Evolutionary conservation across 1,140 invertebrate genomes (phyloP), one percentile per base, ranked within the genome.

Genomic region (Hestina assimilis): DNA sequence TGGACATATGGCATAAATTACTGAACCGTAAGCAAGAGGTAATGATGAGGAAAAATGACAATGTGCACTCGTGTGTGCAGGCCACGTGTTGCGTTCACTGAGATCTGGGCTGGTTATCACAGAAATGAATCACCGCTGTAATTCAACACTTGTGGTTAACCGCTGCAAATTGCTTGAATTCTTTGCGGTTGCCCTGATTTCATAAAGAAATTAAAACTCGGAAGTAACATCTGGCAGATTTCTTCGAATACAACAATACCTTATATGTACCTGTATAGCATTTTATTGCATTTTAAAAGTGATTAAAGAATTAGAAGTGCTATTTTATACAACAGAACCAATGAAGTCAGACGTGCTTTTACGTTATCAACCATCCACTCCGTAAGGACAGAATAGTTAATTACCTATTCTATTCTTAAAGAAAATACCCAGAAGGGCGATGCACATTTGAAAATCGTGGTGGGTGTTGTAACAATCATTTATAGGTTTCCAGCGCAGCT

Each of bases 401-500:
- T 38, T 46, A 54, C 23, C 15, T 35, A 56, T 50, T 38, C 46
- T 62, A 46, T 62, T 59, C 42, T 50, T 56, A 59, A 59, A 60
- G 59, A 70, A 59, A 70, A 70, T 63, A 67, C 57, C 57, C 63
- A 64, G 60, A 66, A 70, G 54, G 66, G 54, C 48, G 54, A 59
- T 72, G 66, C 62, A 67, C 62, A 61, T 63, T 75, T 77, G 62
- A 75, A 79, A 79, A 73, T 78, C 73, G 75, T 83, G n/a, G n/a
- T n/a, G 76, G 78, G 75, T 77, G 69, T 77, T 66, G 65, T 72
- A 66, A 82, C 71, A 82, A 79, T 81, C 79, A 74, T 80, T 84
- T 84, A 83, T 83, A 79, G 74, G 76, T 83, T 75, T 80, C 78
- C 70, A 66, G 72, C 68, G 82, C 85, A 88, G 85, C 83, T 83